Percentiles rank a stretch among this genome's conserved stretches.
phyloP scores from a whole-genome alignment of 1,140 invertebrate genomes.

The Listronotus bonariensis region DNA sequence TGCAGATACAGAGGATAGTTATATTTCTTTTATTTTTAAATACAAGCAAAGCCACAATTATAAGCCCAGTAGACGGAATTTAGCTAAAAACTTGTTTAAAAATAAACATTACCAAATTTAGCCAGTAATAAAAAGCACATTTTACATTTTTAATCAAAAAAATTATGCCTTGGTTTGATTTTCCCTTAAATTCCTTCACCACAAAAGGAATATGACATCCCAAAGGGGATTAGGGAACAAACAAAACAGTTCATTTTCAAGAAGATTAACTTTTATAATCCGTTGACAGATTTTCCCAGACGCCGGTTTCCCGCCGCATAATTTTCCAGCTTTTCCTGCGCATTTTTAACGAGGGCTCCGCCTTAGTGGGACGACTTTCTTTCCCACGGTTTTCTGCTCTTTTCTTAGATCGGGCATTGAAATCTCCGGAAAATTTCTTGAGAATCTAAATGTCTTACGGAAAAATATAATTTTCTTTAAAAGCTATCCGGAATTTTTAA shows the following conservation, averaged over 20 bases:
- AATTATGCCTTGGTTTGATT: too few relatives aligned
- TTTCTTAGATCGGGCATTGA: constrained; percentile 39
- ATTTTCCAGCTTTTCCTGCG: constrained; percentile 35
- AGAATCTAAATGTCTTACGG: background rate
- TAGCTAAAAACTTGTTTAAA: too few relatives aligned
- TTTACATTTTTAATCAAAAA: too few relatives aligned
- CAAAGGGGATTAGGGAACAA: constrained; percentile 3
- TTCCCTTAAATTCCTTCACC: too few relatives aligned
- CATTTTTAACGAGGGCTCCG: constrained; percentile 25
- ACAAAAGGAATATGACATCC: constrained; percentile 12
- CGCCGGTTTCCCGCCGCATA: constrained; percentile 37
- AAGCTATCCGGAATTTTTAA: too few relatives aligned
- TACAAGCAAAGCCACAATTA: too few relatives aligned
- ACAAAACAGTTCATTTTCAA: constrained; percentile 49
- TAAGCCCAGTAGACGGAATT: too few relatives aligned
- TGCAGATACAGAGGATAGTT: too few relatives aligned
- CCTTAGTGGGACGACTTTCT: constrained; percentile 23
- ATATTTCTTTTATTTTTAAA: too few relatives aligned
- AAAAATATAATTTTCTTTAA: too few relatives aligned
- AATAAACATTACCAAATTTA: too few relatives aligned
- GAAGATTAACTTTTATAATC: constrained; percentile 52
- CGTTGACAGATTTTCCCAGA: constrained; percentile 48
- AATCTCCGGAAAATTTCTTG: constrained; percentile 30
- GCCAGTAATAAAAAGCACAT: too few relatives aligned
- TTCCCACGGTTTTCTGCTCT: constrained; percentile 25